These are phyloP conservation scores for Cricetomys ansorgei DNA, from an alignment of 2,113 vertebrate species.

Conservation along the genomic window DNA sequence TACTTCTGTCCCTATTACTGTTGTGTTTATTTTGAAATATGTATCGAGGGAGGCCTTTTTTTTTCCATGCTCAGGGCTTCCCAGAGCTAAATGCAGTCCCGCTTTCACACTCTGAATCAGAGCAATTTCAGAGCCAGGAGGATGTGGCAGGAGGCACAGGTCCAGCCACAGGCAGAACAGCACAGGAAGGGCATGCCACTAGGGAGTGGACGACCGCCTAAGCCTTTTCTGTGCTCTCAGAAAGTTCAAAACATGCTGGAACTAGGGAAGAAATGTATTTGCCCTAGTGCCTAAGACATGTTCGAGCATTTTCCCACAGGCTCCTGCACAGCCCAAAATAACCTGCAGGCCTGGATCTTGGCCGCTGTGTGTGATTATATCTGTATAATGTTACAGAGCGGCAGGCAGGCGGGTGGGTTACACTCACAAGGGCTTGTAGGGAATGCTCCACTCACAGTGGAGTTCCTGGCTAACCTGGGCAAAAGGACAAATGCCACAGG, in stretches of 20 bases:
- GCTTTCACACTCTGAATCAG: background rate
- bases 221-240: background rate
- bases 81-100: background rate
- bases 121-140: background rate
- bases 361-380: conserved; percentile 57
- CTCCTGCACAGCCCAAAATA: conserved; percentile 82
- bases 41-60: background rate
- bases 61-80: background rate
- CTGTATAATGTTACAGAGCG: conserved; percentile 79
- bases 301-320: conserved; percentile 82
- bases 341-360: conserved; percentile 72
- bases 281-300: conserved; percentile 74
- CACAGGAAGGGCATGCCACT: background rate
- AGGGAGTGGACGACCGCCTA: background rate
- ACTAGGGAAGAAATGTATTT: conserved; percentile 72
- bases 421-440: accelerated
- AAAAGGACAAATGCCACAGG: background rate
- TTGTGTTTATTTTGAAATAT: conserved; percentile 1
- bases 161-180: background rate
- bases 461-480: background rate
- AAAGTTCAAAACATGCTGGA: conserved; percentile 64
- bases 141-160: background rate
- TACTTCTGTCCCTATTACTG: background rate
- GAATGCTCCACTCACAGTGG: background rate
- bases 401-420: background rate